Base-by-base conservation (phyloP, 2,888 invertebrate species). In the Pachymerium ferrugineum region DNA sequence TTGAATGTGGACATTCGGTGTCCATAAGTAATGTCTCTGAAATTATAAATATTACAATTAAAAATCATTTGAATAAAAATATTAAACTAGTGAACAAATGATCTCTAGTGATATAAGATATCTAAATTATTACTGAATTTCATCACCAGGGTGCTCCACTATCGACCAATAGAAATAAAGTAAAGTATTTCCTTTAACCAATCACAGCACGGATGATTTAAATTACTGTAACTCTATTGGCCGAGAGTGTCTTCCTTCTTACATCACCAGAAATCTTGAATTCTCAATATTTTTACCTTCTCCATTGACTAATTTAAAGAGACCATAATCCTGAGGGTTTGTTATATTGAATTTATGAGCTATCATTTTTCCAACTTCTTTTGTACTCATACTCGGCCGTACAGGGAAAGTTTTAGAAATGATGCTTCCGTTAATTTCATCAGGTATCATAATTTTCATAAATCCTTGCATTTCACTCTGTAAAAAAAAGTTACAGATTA, bases 341-440 rank as follows among this genome's bases (percentile, higher is more conserved):
- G 96, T 96, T 78, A 97, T 94, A 80, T 92, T 89, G 74, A 95
- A 93, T 81, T 96, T 95, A 82, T 96, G 95, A 16, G 97, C 97
- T 74, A 97, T 91, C 80, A 95, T 93, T 72, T 80, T 79, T 85
- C 96, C 94, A 73, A 97, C 90, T 84, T 97, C 96, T 72, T 91
- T 88, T 0, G 94, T 94, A 29, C 94, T 92, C 85, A 96, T 96
- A 79, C 94, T 93, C 0, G 96, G 95, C 79, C 96, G 87, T 77
- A 95, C 93, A 54, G 97, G 97, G 76, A 97, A 87, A 30, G 95
- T 94, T 82, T 94, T 92, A 75, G 93, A 81, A 77, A 93, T 89
- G 80, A 97, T 90, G 30, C 93, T 93, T 73, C 96, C 97, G 80
- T 93, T 91, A 79, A 92, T 87, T 84, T 97, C 97, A 84, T 97